Evolutionary conservation across 2,888 invertebrate genomes (phyloP), one percentile per base, ranked within the genome.

Genomic region (Mimas tiliae): DNA sequence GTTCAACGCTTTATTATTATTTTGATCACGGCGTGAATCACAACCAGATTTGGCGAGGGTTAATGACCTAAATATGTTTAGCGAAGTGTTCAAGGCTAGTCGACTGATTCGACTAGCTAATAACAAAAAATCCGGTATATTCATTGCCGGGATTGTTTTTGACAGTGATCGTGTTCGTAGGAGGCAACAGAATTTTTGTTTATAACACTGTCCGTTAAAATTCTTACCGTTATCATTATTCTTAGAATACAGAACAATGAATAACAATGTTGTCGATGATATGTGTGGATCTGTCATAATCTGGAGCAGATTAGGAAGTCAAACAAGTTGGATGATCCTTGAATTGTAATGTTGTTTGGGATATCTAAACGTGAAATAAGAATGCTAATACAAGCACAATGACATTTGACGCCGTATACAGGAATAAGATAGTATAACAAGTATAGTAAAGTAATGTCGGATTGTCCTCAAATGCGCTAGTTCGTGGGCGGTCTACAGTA

Each of bases 41-140:
- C 90, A 89, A 90, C 88, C 88, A 90, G 91, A 93, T 91, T 93
- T 88, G 90, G 88, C 82, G 81, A 89, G 91, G 93, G 93, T 93
- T 89, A 93, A 91, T 91, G 91, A 93, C 93, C 93, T 82, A 91
- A 91, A 92, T 92, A 86, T 90, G 89, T 89, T 91, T 88, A 86
- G 89, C 87, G 82, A 87, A 90, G 83, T 89, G 83, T 88, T 91
- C 93, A 93, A 93, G 93, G 93, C 90, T 91, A 90, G 77, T 74
- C 82, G 80, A 88, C 86, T 87, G 87, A 91, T 89, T 90, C 83
- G 85, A 85, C 82, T 86, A 83, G 86, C 80, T 84, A 81, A 84
- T 85, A 82, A 82, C 86, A 87, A 58, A 90, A 88, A 89, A 86
- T 81, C 84, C 83, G 81, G 89, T 87, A 88, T 86, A 82, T 80